These are phyloP conservation scores for Phrynocephalus versicolor DNA, from an alignment of 2,113 vertebrate species.

Conservation along the genomic window DNA sequence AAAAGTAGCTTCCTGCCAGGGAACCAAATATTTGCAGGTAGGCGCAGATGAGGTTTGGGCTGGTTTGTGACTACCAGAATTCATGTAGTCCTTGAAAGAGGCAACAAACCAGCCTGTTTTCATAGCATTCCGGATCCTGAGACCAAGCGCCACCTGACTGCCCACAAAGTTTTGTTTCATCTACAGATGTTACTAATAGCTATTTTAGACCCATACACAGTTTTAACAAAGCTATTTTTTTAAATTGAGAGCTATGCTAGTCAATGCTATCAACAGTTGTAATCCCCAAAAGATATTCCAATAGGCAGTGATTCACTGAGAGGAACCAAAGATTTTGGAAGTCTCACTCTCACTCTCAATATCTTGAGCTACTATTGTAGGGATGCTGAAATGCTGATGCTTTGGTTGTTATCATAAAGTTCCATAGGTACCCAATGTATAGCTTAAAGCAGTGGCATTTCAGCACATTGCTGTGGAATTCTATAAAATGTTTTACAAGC, in stretches of 20 bases:
- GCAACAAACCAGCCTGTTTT: neutral
- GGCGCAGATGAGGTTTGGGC: too few species aligned
- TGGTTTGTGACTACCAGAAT: neutral
- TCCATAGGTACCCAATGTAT: neutral
- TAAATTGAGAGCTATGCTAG: too few species aligned
- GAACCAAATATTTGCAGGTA: too few species aligned
- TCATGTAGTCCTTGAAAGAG: neutral
- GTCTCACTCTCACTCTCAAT: neutral
- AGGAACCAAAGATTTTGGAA: neutral
- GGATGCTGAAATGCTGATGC: neutral
- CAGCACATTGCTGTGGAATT: conserved; percentile 21
- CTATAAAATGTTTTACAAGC: conserved; percentile 34
- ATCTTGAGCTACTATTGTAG: neutral
- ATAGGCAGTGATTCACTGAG: neutral
- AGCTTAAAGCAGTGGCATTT: neutral
- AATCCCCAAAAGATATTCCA: neutral
- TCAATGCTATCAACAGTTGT: neutral
- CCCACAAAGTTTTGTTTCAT: neutral
- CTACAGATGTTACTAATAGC: neutral
- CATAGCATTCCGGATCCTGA: too few species aligned
- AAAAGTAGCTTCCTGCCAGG: too few species aligned
- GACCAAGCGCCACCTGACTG: neutral
- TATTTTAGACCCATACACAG: neutral
- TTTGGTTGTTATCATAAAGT: neutral
- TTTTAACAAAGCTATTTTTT: neutral